A percentile compares a stretch with the other conserved stretches of the same genome.
These are phyloP conservation scores for Anhinga rufa DNA, from an alignment of 2,113 vertebrate species.

Conservation along the genomic window DNA sequence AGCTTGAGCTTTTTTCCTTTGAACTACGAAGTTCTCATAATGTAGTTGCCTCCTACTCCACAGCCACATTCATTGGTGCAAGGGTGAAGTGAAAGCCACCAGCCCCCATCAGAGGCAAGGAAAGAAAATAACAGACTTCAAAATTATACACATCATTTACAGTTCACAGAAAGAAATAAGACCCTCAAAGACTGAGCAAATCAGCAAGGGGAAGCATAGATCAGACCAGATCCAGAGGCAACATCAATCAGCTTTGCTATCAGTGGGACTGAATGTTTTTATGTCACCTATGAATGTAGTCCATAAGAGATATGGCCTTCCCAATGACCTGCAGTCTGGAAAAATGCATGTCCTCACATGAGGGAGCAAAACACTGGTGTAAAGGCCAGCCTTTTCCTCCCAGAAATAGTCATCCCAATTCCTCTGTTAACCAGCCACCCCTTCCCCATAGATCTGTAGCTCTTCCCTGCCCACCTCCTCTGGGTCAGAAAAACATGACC, in stretches of 20 bases:
- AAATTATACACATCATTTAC: not conserved
- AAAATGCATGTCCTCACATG: not conserved
- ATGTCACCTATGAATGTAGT: not conserved
- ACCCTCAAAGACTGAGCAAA: not conserved
- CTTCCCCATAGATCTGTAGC: not conserved
- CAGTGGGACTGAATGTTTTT: not conserved
- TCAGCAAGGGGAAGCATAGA: not conserved
- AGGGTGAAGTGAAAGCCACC: not conserved
- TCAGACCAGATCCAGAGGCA: not conserved
- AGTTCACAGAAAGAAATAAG: not conserved
- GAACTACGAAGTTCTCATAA: not conserved
- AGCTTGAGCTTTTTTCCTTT: not conserved
- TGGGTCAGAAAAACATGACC: not conserved
- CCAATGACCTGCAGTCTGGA: not conserved
- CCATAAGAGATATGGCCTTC: not conserved
- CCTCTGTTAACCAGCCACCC: not conserved
- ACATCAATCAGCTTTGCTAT: not conserved
- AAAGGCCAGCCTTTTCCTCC: not conserved
- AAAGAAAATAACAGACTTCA: not conserved
- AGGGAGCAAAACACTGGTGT: not conserved
- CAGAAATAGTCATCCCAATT: not conserved
- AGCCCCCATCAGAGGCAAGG: not conserved
- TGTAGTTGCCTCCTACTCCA: not conserved
- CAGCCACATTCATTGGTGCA: not conserved
- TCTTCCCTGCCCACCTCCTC: not conserved